phyloP scores from a whole-genome alignment of 2,113 vertebrate genomes.

The Chinchilla lanigera region DNA sequence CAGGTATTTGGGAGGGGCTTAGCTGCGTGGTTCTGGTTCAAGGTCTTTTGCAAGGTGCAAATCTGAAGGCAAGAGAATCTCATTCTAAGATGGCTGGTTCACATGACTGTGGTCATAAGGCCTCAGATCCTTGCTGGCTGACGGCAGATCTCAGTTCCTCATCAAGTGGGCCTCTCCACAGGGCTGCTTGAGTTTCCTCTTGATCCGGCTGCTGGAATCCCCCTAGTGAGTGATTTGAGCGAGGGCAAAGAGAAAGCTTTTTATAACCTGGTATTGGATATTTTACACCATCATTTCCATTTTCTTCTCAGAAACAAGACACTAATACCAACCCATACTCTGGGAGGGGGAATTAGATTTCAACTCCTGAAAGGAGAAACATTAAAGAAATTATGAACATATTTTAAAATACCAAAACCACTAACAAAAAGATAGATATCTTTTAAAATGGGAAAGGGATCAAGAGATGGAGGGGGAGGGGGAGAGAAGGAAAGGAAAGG shows the following conservation, averaged over 20 bases:
- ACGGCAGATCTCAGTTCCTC: background rate
- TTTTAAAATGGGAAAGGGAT: background rate
- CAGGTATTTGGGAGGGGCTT: background rate
- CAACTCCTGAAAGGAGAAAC: background rate
- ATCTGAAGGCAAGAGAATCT: background rate
- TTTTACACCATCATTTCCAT: background rate
- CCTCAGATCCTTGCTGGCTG: background rate
- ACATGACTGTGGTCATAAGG: background rate
- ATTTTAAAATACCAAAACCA: background rate
- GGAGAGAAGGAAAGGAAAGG: background rate
- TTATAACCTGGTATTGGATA: background rate
- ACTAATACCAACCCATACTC: background rate
- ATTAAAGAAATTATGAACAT: background rate
- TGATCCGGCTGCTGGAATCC: background rate
- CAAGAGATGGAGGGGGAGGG: background rate
- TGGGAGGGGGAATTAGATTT: background rate
- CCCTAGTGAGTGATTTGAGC: background rate
- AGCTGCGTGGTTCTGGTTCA: background rate
- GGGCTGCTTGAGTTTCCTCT: background rate
- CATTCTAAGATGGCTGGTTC: background rate
- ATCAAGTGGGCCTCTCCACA: background rate
- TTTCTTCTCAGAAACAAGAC: background rate
- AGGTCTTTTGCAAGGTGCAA: background rate
- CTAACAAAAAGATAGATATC: background rate
- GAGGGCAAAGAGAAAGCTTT: background rate